Conservation (phyloP, 2,888 invertebrate species). For the Dexiosoma caninum region DNA sequence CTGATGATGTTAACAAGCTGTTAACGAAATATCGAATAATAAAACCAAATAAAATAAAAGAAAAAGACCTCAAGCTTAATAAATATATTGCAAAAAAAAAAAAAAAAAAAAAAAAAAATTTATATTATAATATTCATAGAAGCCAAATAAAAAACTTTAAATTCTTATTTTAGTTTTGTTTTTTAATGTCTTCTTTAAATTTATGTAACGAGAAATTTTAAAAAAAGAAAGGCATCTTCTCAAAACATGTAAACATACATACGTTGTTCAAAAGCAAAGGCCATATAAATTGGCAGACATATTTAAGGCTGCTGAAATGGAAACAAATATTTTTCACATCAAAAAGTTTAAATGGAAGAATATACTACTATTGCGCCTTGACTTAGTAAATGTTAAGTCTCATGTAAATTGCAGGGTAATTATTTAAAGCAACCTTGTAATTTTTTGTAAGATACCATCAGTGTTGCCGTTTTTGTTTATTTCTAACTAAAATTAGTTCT, state of each 20-base stretch:
- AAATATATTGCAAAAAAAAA: too few relatives aligned
- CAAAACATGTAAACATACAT: background rate
- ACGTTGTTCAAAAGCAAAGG: background rate
- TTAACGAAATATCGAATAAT: too few relatives aligned
- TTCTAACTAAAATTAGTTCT: too few relatives aligned
- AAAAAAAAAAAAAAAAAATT: too few relatives aligned
- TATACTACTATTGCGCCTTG: background rate
- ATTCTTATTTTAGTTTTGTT: background rate
- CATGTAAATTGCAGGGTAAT: slow-evolving; percentile 61
- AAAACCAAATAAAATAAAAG: too few relatives aligned
- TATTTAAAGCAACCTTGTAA: slow-evolving; percentile 62
- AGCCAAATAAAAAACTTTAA: too few relatives aligned
- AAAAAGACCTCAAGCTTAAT: too few relatives aligned
- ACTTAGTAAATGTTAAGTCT: slow-evolving; percentile 55
- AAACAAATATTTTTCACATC: background rate
- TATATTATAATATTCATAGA: too few relatives aligned
- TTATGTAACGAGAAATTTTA: slow-evolving; percentile 2
- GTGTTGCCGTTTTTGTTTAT: too few relatives aligned
- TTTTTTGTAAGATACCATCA: slow-evolving; percentile 41
- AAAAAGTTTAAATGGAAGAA: background rate
- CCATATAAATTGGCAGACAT: slow-evolving; percentile 5
- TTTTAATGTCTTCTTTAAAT: background rate
- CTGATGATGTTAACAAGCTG: too few relatives aligned
- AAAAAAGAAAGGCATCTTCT: slow-evolving; percentile 5
- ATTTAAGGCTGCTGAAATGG: slow-evolving; percentile 1